phyloP scores from a whole-genome alignment of 92 coral and sea anemone species.

The Palythoa grandiflora region DNA sequence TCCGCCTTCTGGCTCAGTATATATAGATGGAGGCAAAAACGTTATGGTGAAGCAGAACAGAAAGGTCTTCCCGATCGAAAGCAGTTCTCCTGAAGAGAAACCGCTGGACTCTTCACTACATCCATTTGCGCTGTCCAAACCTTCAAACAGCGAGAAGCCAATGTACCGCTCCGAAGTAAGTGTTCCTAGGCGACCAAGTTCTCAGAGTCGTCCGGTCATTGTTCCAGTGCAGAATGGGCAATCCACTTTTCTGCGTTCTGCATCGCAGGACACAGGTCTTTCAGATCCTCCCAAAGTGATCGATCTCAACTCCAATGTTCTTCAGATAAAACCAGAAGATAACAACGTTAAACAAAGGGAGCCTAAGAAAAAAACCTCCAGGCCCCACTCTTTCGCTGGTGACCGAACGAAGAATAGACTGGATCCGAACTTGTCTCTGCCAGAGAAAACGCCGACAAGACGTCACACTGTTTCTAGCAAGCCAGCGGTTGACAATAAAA shows the following conservation, averaged over 20 bases:
- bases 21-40: constrained; percentile 29
- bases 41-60: constrained; percentile 17
- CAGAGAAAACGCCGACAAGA: not conserved
- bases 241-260: constrained; percentile 10
- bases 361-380: not conserved
- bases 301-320: constrained; percentile 11
- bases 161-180: constrained; percentile 15
- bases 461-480: constrained; percentile 31
- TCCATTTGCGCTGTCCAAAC: constrained; percentile 7
- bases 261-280: not conserved
- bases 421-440: not conserved
- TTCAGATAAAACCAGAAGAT: not conserved
- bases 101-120: not conserved
- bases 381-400: constrained; percentile 32
- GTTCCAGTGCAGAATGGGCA: not conserved
- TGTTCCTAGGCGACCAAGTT: not conserved
- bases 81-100: not conserved
- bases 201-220: not conserved
- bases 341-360: constrained; percentile 9
- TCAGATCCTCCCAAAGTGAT: not conserved
- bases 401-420: not conserved
- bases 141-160: not conserved
- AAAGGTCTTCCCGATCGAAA: not conserved
- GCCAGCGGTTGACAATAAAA: not conserved
- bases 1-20: constrained; percentile 29